Conservation (phyloP, 2,797 vertebrate genomes). For the Cossypha niveicapilla region DNA sequence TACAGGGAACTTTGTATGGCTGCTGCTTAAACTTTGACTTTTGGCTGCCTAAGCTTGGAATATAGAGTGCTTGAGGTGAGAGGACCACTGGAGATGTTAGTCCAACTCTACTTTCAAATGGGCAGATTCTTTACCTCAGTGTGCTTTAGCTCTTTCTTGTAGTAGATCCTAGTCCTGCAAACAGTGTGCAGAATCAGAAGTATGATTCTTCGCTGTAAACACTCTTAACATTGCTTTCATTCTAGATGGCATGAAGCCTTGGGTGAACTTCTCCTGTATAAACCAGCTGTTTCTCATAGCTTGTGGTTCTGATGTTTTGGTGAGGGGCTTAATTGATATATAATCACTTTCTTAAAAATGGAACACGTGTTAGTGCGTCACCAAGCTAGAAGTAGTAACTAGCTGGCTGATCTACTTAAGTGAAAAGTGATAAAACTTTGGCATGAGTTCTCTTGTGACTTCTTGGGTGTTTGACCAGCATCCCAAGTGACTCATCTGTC, state of each 20-base stretch:
- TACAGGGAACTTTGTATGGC: neutral
- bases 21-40: neutral
- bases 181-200: neutral
- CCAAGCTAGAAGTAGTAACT: neutral
- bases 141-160: neutral
- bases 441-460: neutral
- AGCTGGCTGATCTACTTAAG: neutral
- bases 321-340: neutral
- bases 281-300: neutral
- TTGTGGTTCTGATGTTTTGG: neutral
- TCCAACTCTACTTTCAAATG: neutral
- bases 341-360: neutral
- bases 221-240: neutral
- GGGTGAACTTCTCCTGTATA: neutral
- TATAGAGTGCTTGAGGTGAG: neutral
- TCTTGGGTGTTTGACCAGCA: neutral
- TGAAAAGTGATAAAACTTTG: neutral
- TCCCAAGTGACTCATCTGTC: neutral
- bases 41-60: neutral
- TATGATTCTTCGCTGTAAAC: neutral
- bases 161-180: neutral
- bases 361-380: neutral
- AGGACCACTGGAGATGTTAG: neutral
- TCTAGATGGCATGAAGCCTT: neutral
- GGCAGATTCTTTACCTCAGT: neutral